Evolutionary conservation across 2,113 vertebrate species (phyloP), one percentile per base, ranked within the genome.

Genomic region (Aspiorhynchus laticeps): DNA sequence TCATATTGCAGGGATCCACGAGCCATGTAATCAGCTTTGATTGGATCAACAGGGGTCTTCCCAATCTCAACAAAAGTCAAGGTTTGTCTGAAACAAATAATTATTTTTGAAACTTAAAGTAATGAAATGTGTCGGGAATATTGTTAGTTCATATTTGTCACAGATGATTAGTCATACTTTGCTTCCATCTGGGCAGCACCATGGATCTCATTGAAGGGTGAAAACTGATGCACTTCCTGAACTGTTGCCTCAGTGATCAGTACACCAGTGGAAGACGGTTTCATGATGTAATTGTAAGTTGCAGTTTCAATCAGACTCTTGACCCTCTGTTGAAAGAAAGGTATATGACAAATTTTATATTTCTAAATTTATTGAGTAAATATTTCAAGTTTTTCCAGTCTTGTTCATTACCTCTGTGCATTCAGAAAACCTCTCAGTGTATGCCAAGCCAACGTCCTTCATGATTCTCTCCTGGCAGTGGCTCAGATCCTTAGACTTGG

Each of bases 401-500:
- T 46, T 89, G 95, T 95, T 93, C 7, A 71, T 63, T 90, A 96
- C 96, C 93, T 91, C 46, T 43, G 90, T 26, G 11, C 93, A 95
- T 1, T 91, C 91, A 4, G 48, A 82, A 86, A 92, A 94, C 61
- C 87, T 91, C 24, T 96, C 92, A 61, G 93, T 77, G 84, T 95
- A 96, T 88, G 94, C 93, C 87, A 94, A 90, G 51, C 96, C 96
- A 21, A 94, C 67, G 1, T 93, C 93, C 89, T 92, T 94, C 19
- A 84, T 48, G 84, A 94, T 87, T 87, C 92, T 96, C n/a, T 96
- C 94, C 85, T 96, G 94, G 77, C 97, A 97, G 59, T 95, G 92
- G 82, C 91, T 95, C 83, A 96, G 87, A 87, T 98, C 95, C 79
- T 95, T 95, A 26, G 94, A 94, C 91, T 95, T 98, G 75, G 93